Evolutionary conservation across 2,888 invertebrate genomes (phyloP).

Genomic region (Pemphredon lugubris): DNA sequence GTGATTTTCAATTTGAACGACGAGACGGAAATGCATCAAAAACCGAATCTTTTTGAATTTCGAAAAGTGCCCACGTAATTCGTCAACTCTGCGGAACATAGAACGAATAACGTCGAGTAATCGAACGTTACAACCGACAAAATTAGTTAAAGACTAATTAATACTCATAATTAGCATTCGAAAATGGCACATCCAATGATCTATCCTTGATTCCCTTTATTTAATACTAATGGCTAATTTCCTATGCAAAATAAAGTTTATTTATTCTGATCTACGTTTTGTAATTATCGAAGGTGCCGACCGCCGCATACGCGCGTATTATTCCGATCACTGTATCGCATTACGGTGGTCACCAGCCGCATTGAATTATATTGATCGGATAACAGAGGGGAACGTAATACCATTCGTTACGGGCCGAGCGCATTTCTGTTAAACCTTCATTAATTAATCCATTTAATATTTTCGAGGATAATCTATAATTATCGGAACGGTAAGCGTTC

Average conservation of each 20-base stretch:
- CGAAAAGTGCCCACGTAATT: too few species aligned
- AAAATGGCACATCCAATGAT: too few species aligned
- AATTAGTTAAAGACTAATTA: too few species aligned
- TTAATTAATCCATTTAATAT: slow-evolving; percentile 14
- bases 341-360: slow-evolving; percentile 42
- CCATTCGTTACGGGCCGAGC: slow-evolving; percentile 36
- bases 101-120: too few species aligned
- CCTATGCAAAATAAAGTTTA: background rate
- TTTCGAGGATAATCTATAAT: slow-evolving; percentile 16
- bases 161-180: too few species aligned
- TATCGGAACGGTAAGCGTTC: background rate
- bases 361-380: slow-evolving; percentile 57
- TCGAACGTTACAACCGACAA: too few species aligned
- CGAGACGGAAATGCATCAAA: too few species aligned
- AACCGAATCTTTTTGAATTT: too few species aligned
- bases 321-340: slow-evolving; percentile 63
- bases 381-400: slow-evolving; percentile 48
- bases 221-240: too few species aligned
- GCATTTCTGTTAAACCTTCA: slow-evolving; percentile 35
- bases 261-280: slow-evolving; percentile 27
- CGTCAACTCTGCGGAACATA: too few species aligned
- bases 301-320: slow-evolving; percentile 64
- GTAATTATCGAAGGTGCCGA: slow-evolving; percentile 70
- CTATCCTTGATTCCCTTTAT: too few species aligned
- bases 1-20: too few species aligned